Evolutionary conservation across 2,113 vertebrate species (phyloP).

Genomic region (Cyprinodon tularosa): DNA sequence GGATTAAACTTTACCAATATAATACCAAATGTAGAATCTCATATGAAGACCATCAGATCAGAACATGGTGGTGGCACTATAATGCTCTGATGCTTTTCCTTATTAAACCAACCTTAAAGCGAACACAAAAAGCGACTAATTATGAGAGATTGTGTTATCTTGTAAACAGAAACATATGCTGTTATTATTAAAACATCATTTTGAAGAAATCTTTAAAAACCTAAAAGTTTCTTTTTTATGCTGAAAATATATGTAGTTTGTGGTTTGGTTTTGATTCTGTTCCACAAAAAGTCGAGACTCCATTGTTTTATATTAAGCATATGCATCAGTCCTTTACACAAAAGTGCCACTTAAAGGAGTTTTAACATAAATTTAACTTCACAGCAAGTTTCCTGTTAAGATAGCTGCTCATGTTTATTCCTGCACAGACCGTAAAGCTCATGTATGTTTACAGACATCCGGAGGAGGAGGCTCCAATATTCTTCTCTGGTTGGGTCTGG

Average conservation of each 20-base stretch:
- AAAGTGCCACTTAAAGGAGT: neutral
- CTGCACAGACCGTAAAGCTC: conserved; percentile 11
- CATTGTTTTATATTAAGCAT: neutral
- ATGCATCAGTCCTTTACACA: too few species aligned
- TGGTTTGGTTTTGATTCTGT: neutral
- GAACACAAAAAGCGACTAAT: too few species aligned
- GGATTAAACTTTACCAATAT: neutral
- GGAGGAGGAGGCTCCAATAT: conserved; percentile 21
- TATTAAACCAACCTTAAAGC: too few species aligned
- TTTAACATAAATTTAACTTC: neutral
- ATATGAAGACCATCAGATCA: too few species aligned
- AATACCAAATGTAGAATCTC: too few species aligned
- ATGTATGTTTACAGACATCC: conserved; percentile 11
- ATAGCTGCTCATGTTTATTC: conserved; percentile 20
- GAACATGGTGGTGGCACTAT: too few species aligned
- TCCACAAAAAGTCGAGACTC: neutral
- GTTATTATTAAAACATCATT: too few species aligned
- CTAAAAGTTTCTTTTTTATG: too few species aligned
- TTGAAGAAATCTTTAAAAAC: too few species aligned
- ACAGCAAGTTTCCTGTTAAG: neutral
- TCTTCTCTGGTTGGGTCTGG: conserved; percentile 37
- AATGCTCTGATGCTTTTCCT: too few species aligned
- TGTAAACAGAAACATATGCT: too few species aligned
- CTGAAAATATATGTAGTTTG: neutral
- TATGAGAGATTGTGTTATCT: too few species aligned